Conservation (phyloP, 2,797 vertebrate genomes). For the Tokudaia muenninki region DNA sequence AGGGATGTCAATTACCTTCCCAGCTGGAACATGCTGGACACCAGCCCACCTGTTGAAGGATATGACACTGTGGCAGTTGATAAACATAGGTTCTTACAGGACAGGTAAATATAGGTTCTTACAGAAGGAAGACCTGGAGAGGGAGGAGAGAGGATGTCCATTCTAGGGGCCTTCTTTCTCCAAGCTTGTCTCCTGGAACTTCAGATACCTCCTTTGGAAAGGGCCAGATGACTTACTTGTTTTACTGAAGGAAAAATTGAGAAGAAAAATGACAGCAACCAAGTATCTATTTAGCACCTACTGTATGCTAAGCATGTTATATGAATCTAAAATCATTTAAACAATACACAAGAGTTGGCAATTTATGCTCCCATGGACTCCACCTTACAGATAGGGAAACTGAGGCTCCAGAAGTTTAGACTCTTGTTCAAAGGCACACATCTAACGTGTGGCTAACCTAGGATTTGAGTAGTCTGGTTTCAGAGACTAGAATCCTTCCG, state of each 20-base stretch:
- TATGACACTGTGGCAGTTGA: neutral
- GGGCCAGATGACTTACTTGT: neutral
- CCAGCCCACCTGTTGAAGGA: neutral
- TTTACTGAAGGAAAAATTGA: neutral
- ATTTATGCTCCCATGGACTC: neutral
- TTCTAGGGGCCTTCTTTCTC: neutral
- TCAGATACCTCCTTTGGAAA: neutral
- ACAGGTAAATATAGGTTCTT: neutral
- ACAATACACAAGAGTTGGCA: rapidly evolving
- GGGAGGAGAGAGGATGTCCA: neutral
- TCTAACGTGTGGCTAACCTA: too few species aligned
- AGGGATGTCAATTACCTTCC: neutral
- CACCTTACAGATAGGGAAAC: neutral
- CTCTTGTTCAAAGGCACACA: neutral
- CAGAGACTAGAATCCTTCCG: neutral
- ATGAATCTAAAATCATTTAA: neutral
- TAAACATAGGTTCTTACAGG: neutral
- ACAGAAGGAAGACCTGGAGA: neutral
- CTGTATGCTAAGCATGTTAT: neutral
- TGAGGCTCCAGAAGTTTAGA: neutral
- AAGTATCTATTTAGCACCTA: neutral
- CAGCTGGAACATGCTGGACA: too few species aligned
- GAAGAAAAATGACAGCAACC: neutral
- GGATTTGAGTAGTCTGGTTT: neutral
- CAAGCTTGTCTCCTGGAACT: neutral